Percentiles rank a stretch among this genome's conserved stretches.
Evolutionary conservation across 1,140 invertebrate genomes (phyloP).

Genomic region (Sinella curviseta): DNA sequence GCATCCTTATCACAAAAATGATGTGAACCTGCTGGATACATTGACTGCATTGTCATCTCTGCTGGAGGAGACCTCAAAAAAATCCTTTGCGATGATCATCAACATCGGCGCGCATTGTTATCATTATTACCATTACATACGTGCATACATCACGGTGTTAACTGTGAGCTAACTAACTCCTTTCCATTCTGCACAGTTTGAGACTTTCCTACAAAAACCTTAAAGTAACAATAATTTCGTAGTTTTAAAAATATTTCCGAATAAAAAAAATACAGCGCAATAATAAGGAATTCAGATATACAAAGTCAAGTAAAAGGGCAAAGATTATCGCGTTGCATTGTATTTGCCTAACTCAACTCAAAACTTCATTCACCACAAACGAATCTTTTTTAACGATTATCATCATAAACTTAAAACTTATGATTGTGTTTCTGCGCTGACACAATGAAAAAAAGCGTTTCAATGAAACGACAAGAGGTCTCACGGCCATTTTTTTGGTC

Average conservation of each 20-base stretch:
- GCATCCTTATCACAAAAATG: background rate
- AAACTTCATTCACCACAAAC: background rate
- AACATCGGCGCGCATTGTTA: background rate
- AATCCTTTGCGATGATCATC: background rate
- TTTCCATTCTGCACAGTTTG: conserved; percentile 17
- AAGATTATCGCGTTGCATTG: too few relatives aligned
- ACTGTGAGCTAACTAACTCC: conserved; percentile 12
- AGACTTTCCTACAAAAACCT: background rate
- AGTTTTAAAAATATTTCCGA: background rate
- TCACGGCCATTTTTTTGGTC: background rate
- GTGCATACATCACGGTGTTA: background rate
- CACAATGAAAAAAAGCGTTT: background rate
- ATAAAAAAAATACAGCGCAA: too few relatives aligned
- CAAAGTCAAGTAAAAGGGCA: too few relatives aligned
- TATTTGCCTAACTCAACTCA: too few relatives aligned
- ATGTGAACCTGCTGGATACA: conserved; percentile 16
- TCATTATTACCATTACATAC: background rate
- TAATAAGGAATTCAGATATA: too few relatives aligned
- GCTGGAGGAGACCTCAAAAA: background rate
- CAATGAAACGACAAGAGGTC: conserved; percentile 11
- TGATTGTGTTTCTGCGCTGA: background rate
- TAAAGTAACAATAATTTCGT: background rate
- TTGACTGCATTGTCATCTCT: conserved; percentile 20
- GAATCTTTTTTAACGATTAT: background rate
- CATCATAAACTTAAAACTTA: background rate